Evolutionary conservation across 2,888 invertebrate genomes (phyloP), one percentile per base, ranked within the genome.

Genomic region (Melanotus villosus): DNA sequence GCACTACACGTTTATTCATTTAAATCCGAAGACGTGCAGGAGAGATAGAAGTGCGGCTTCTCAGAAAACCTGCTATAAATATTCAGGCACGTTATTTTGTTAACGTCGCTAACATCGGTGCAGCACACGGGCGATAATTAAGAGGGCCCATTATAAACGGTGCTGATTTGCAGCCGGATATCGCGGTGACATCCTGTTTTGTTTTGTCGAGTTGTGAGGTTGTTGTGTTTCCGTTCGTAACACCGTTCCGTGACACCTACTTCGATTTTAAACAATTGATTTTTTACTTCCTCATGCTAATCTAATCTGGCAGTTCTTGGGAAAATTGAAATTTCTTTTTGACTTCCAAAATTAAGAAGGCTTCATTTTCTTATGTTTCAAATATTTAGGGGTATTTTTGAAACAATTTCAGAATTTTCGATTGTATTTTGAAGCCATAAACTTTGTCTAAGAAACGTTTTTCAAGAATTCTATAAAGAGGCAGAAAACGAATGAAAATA

Each of bases 121-220:
- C 26, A 41, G 41, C 41, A 45, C 23, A 67, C 52, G 50, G 30
- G 58, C 34, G 68, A 64, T 63, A 68, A 64, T 68, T 68, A 68
- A 58, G 57, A 52, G 58, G 52, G 41, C 34, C 63, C 64, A 64
- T 68, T 67, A 71, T 50, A 45, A 65, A 54, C 54, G 54, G 59
- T 43, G 47, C 50, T 71, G 60, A 63, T 67, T 67, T 59, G 59
- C 64, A 52, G 64, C 70, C 70, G 70, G 70, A 71, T 67, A 68
- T 65, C 62, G 63, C 65, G 70, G 50, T 70, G 70, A 66, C 70
- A 66, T 70, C 70, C 70, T 70, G 70, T 62, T 70, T 65, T 64
- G 50, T 50, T 58, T 47, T 47, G 47, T 47, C 23, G 21, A 9
- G 26, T 23, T 47, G 43, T 43, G 43, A 43, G 19, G 43, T 43